Evolutionary conservation across 2,797 vertebrate species (phyloP).

Genomic region (Chromis chromis): DNA sequence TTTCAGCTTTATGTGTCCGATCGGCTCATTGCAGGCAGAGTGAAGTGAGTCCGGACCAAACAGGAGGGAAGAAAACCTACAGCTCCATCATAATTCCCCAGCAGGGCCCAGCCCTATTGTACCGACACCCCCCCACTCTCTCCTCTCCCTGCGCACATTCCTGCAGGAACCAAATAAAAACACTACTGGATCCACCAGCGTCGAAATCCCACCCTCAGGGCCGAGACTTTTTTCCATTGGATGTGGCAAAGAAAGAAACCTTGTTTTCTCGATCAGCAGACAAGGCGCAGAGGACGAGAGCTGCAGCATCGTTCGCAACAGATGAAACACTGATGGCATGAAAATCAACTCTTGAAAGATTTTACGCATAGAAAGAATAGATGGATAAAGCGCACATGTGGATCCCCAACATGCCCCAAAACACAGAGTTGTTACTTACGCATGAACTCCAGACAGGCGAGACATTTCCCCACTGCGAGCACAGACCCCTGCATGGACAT

Average conservation of each 20-base stretch:
- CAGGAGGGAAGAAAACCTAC: conserved; percentile 9
- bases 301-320: not conserved
- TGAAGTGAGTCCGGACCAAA: conserved; percentile 2
- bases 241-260: conserved; percentile 58
- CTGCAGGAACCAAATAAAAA: conserved; percentile 58
- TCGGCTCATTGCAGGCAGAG: conserved; percentile 43
- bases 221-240: conserved; percentile 63
- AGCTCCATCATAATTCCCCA: conserved; percentile 40
- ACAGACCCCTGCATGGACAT: conserved; percentile 71
- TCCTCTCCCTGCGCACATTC: conserved; percentile 52
- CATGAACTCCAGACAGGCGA: conserved; percentile 74
- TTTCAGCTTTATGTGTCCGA: conserved; percentile 56
- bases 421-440: conserved; percentile 55
- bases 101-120: not conserved
- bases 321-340: too few species aligned
- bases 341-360: not conserved
- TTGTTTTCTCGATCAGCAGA: conserved; percentile 70
- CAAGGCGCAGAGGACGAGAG: conserved; percentile 14
- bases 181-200: conserved; percentile 38
- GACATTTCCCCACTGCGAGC: conserved; percentile 69
- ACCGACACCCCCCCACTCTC: not conserved
- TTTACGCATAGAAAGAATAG: not conserved
- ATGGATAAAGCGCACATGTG: not conserved
- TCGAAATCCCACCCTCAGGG: conserved; percentile 64
- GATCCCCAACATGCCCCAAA: not conserved